Conservation (phyloP, 1,140 invertebrate genomes). For the Holcopasites calliopsidis region DNA sequence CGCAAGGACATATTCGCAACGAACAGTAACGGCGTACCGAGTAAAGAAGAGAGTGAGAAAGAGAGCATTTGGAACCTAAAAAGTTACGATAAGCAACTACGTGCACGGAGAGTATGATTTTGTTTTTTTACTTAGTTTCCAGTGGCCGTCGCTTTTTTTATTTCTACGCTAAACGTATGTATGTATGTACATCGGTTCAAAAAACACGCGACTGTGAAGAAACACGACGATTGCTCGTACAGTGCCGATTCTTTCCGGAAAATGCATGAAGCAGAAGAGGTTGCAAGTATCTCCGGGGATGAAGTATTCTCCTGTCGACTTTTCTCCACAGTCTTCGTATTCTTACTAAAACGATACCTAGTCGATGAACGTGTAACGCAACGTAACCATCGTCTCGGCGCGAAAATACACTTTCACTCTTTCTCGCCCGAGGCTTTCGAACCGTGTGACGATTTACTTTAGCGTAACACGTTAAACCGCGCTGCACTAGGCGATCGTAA, state of each 20-base stretch:
- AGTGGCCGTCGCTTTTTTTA: conserved; percentile 11
- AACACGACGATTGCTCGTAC: too few species aligned
- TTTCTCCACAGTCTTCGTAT: conserved; percentile 57
- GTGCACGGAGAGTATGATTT: not conserved
- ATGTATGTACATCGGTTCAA: conserved; percentile 29
- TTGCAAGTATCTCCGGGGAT: not conserved
- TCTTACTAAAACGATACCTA: conserved; percentile 26
- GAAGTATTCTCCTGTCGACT: conserved; percentile 20
- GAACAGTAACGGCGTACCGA: not conserved
- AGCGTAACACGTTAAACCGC: conserved; percentile 7
- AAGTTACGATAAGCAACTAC: not conserved
- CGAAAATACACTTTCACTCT: conserved; percentile 36
- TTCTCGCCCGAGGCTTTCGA: conserved; percentile 3
- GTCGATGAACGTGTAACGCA: conserved; percentile 20
- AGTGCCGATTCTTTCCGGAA: too few species aligned
- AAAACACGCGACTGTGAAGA: conserved; percentile 26
- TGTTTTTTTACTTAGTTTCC: too few species aligned
- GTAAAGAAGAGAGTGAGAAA: not conserved
- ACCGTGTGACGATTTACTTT: conserved; percentile 25
- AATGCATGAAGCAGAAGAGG: too few species aligned
- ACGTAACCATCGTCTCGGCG: conserved; percentile 9
- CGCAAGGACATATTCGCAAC: not conserved
- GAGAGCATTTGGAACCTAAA: conserved; percentile 4
- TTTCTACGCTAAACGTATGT: conserved; percentile 20
- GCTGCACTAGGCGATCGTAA: not conserved